These are phyloP conservation scores for Sander lucioperca DNA, from an alignment of 2,113 vertebrate genomes.

Conservation along the genomic window DNA sequence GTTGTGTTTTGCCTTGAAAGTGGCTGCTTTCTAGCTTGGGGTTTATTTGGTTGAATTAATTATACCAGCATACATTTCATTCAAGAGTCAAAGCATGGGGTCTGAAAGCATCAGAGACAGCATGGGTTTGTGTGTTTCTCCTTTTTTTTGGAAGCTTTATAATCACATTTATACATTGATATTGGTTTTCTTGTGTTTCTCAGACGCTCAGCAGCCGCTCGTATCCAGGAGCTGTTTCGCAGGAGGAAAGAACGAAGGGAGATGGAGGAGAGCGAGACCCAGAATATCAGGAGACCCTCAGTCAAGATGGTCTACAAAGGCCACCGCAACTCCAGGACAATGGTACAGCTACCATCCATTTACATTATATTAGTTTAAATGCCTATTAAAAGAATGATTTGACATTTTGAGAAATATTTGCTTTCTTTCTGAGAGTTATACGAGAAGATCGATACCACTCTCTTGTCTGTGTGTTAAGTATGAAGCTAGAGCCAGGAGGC, in stretches of 20 bases:
- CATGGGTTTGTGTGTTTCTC: conserved; percentile 2
- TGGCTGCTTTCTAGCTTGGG: conserved; percentile 31
- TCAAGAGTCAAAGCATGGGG: conserved; percentile 42
- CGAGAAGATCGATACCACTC: not conserved
- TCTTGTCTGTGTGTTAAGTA: not conserved
- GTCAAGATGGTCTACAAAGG: conserved; percentile 98
- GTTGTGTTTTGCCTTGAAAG: conserved; percentile 11
- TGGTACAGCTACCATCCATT: conserved; percentile 83
- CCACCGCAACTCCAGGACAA: conserved; percentile 98
- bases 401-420: not conserved
- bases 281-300: conserved; percentile 93
- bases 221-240: conserved; percentile 97
- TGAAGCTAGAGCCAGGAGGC: not conserved
- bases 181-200: not conserved
- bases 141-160: not conserved
- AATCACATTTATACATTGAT: not conserved
- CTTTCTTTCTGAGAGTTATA: not conserved
- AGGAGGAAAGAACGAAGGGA: conserved; percentile 96
- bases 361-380: not conserved
- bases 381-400: not conserved
- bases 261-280: conserved; percentile 95
- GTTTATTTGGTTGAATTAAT: conserved; percentile 18
- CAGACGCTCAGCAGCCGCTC: conserved; percentile 95
- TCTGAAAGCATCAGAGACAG: conserved; percentile 8
- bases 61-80: not conserved